A percentile compares a stretch with the other conserved stretches of the same genome.
phyloP scores from a whole-genome alignment of 2,113 vertebrate species.

The Setophaga kirtlandii region DNA sequence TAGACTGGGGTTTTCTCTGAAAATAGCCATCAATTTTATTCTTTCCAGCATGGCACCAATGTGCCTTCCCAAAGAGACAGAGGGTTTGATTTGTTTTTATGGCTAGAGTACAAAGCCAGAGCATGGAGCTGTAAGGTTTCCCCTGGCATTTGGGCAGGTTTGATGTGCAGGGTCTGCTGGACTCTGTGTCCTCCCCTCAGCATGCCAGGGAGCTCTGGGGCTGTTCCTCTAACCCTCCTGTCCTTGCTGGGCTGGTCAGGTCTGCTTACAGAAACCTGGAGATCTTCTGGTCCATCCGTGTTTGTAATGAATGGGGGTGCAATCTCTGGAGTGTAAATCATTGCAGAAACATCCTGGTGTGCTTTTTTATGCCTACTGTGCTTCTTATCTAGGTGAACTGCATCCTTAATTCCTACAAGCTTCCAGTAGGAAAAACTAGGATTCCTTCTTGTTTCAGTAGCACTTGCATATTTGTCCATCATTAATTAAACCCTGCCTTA shows the following conservation, averaged over 20 bases:
- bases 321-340: background rate
- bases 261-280: background rate
- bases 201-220: background rate
- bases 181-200: background rate
- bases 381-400: background rate
- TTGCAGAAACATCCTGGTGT: background rate
- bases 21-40: background rate
- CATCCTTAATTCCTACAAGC: background rate
- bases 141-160: background rate
- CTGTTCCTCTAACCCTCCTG: background rate
- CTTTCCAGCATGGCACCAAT: accelerated
- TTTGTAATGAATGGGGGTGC: background rate
- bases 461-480: background rate
- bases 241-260: background rate
- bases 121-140: background rate
- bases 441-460: background rate
- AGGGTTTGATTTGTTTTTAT: background rate
- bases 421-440: background rate
- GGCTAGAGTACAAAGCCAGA: background rate
- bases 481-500: background rate
- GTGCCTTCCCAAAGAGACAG: background rate
- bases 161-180: background rate
- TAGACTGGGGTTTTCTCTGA: background rate
- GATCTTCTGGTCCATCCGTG: background rate
- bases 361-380: background rate